Evolutionary conservation across 2,797 vertebrate species (phyloP), one percentile per base, ranked within the genome.

Genomic region (Sylvia borin): DNA sequence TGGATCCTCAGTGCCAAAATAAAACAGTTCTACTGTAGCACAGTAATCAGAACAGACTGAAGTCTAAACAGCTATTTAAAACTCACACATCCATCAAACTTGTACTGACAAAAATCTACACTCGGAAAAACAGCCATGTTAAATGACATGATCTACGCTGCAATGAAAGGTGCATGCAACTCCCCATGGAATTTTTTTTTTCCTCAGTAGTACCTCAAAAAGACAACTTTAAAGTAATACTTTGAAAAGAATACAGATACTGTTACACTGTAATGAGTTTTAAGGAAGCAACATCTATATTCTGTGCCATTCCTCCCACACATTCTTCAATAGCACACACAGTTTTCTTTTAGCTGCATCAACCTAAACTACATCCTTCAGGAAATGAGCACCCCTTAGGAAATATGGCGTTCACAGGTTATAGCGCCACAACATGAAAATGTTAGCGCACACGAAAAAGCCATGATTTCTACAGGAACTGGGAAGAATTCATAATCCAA

Each of bases 361-460:
- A 77, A 67, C 51, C 61, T 78, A 32, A 88, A 90, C 78, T 7
- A 60, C 42, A 88, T 50, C 50, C 65, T 62, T 65, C 73, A 84
- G 77, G 88, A 96, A 94, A 94, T 31, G n/a, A 94, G 47, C 31
- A 93, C 88, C 50, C 88, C 70, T 61, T 68, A 55, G 53, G 72
- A 92, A 90, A 65, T 10, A 73, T 68, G 26, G 66, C 70, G 68
- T 47, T 88, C 85, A 83, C 36, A 70, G 64, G 74, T 79, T 82
- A 82, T 3, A 89, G 60, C 25, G 24, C 47, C 47, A 48, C 47
- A 48, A 48, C 11, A 51, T 3, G n/a, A 85, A 92, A 90, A 38
- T 9, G 11, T 22, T 22, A 74, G 19, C 47, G 25, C 57, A 55
- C 25, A 85, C 4, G 40, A 16, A 53, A 74, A 40, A 32, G 2